Base-by-base conservation (phyloP, 2,113 vertebrate genomes). In the Myocastor coypus region DNA sequence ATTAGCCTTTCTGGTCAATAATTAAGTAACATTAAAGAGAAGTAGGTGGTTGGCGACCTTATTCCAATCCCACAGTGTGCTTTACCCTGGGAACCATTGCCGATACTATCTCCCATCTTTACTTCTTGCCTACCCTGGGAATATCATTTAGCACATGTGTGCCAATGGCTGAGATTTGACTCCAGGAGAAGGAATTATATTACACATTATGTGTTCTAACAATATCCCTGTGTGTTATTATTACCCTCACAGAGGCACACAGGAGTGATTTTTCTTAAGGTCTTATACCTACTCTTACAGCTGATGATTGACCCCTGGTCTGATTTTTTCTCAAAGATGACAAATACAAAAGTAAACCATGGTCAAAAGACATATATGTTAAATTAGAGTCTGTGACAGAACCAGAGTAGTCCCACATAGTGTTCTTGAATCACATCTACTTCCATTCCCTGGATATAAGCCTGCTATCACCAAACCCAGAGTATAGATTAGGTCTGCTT, bases 11-110 rank as follows among this genome's bases (percentile, higher is more conserved):
- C 22, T 89, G 66, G 66, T 89, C n/a, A 91, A 17, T 61, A 96
- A 64, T 78, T 97, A 94, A 94, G 57, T 91, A 88, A 91, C 22
- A 73, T 30, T 77, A 16, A 91, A 93, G 22, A 75, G 32, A 91
- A 55, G 64, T 81, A 64, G n/a, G 40, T 78, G 59, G 34, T 28
- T 88, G 50, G n/a, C 17, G 83, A 84, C 57, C 46, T 91, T 90
- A 84, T 0, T 71, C 7, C 42, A 87, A 61, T 50, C 92, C 24
- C 17, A 83, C 69, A 17, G 52, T 22, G 42, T 83, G 57, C 32
- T 95, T 94, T 89, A 85, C 37, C 30, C 63, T 81, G 40, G 12
- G 19, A n/a, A 83, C 10, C 80, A 42, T 5, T 26, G 87, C 13
- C 84, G 42, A 83, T 75, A 86, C 6, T 20, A 84, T 69, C 52